phyloP scores from a whole-genome alignment of 2,888 invertebrate species.

The Cenopis cana region DNA sequence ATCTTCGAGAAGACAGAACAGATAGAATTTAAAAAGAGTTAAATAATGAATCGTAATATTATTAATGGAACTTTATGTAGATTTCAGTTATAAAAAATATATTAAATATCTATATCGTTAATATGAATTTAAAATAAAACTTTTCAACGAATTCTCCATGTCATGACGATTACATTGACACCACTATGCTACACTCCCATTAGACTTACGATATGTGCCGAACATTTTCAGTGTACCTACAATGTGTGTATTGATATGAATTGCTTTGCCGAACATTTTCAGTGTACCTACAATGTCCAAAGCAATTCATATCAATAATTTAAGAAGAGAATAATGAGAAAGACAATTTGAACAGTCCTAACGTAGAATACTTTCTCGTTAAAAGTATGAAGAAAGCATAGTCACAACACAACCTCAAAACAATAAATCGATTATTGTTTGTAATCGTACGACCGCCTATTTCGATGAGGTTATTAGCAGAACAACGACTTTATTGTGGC shows the following conservation, averaged over 20 bases:
- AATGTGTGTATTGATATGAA: too few relatives aligned
- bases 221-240: background rate
- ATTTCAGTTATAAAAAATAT: too few relatives aligned
- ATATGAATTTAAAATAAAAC: too few relatives aligned
- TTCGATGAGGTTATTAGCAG: slow-evolving; percentile 33
- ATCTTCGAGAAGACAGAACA: too few relatives aligned
- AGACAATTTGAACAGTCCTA: background rate
- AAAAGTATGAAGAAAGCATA: slow-evolving; percentile 16
- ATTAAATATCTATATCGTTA: too few relatives aligned
- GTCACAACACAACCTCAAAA: slow-evolving; percentile 15
- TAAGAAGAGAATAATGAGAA: background rate
- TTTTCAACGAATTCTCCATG: background rate
- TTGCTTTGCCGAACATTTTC: background rate
- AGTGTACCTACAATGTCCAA: too few relatives aligned
- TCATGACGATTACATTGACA: background rate
- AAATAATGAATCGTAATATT: too few relatives aligned
- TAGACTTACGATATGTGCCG: background rate
- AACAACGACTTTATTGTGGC: slow-evolving; percentile 40
- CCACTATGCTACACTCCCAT: background rate
- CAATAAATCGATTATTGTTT: slow-evolving; percentile 34
- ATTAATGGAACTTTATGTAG: too few relatives aligned
- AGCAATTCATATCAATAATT: background rate
- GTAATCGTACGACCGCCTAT: slow-evolving; percentile 14
- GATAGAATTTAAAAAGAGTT: too few relatives aligned
- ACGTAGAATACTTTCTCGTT: background rate